Base-by-base conservation (phyloP, 2,797 vertebrate genomes). In the Cryptoblepharus egeriae region DNA sequence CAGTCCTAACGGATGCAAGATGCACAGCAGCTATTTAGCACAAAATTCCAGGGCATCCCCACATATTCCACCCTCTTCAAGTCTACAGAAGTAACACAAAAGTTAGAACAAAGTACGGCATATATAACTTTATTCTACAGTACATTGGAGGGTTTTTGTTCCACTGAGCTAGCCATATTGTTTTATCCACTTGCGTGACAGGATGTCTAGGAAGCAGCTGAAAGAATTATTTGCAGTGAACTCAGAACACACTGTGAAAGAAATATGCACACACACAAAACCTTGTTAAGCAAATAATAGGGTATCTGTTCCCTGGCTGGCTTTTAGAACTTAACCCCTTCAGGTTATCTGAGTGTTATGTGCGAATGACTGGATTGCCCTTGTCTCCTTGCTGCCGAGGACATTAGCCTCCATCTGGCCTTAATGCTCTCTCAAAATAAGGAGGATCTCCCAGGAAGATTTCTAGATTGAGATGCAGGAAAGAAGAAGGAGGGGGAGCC, bases 151-250 rank as follows among this genome's bases (percentile, higher is more conserved):
- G 22, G 60, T 26, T 35, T 32, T 72, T 42, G 32, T 16, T 5
- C 91, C 89, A 89, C 84, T 91, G 80, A 92, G 87, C 88, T 92
- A 87, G 88, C 90, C 93, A 91, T 91, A 91, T 90, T 92, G 92
- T 93, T 92, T 94, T 92, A 95, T 88, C 90, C 89, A 93, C 78
- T 90, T 94, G 91, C 83, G 87, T 90, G 90, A 92, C 90, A 92
- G 91, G 93, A 93, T 93, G 93, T 89, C 91, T 93, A 93, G 91
- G 90, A 92, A 93, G 93, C 93, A 93, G 91, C 87, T 92, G 94
- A 94, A 91, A 95, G 85, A 94, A 93, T 94, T 91, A 92, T 94
- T 94, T 92, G 92, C 87, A 93, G 82, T 84, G 93, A 94, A 93
- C 91, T 84, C 92, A 77, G 93, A 92, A 89, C 91, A 91, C 83